phyloP scores from a whole-genome alignment of 2,888 invertebrate genomes.

The Ecliptopera silaceata region DNA sequence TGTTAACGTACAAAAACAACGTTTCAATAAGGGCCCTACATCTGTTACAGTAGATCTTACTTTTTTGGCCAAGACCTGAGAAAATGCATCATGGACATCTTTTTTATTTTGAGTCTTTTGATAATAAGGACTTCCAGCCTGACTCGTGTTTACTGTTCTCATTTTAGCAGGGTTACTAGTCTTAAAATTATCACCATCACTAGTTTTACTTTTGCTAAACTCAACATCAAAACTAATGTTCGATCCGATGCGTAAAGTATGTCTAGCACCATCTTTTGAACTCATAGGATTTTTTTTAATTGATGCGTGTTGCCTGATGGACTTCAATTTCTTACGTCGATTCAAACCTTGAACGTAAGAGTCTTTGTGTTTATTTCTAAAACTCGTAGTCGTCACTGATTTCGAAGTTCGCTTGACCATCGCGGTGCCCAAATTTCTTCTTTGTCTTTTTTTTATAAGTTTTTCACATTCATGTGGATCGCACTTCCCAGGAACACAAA shows the following conservation, averaged over 20 bases:
- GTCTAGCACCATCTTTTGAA: constrained; percentile 25
- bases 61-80: constrained; percentile 22
- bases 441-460: constrained; percentile 33
- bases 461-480: constrained; percentile 46
- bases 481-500: constrained; percentile 48
- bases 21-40: constrained; percentile 29
- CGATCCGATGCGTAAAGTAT: constrained; percentile 46
- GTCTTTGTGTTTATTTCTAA: background rate
- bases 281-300: background rate
- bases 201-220: constrained; percentile 36
- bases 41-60: constrained; percentile 29
- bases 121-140: background rate
- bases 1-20: constrained; percentile 44
- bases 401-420: constrained; percentile 16
- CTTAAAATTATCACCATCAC: background rate
- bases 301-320: constrained; percentile 1
- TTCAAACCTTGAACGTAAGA: background rate
- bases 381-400: constrained; percentile 3
- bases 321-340: background rate
- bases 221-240: constrained; percentile 45
- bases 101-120: constrained; percentile 10
- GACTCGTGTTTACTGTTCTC: background rate
- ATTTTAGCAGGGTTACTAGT: background rate
- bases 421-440: constrained; percentile 32
- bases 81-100: constrained; percentile 19